Percentiles rank a stretch among this genome's conserved stretches.
phyloP scores from a whole-genome alignment of 2,113 vertebrate genomes.

The Gorsachius goisagi region DNA sequence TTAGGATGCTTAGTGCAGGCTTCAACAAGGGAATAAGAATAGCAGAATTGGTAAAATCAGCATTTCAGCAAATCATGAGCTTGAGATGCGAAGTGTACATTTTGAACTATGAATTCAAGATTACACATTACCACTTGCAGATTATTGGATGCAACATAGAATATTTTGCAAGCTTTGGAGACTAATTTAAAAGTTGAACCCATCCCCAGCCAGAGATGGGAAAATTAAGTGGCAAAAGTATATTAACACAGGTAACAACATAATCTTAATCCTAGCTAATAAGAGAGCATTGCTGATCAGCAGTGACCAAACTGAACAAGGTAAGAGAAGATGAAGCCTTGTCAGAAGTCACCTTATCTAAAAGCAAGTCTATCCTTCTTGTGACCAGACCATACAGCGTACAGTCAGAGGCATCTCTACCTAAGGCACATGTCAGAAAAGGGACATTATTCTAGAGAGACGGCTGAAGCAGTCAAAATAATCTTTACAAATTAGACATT shows the following conservation, averaged over 20 bases:
- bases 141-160: background rate
- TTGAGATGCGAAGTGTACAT: background rate
- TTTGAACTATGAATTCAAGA: background rate
- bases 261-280: background rate
- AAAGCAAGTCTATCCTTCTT: background rate
- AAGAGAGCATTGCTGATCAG: background rate
- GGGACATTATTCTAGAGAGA: background rate
- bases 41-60: background rate
- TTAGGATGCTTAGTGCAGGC: background rate
- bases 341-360: background rate
- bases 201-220: background rate
- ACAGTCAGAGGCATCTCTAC: background rate
- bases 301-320: background rate
- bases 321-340: background rate
- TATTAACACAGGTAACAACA: background rate
- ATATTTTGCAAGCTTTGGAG: background rate
- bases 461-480: background rate
- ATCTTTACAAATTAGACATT: background rate
- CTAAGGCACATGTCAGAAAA: background rate
- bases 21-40: background rate
- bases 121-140: background rate
- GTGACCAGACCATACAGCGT: background rate
- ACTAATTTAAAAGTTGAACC: background rate
- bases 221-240: background rate
- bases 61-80: background rate